Base-by-base conservation (phyloP, 1,140 invertebrate species). In the Pectinophora gossypiella region DNA sequence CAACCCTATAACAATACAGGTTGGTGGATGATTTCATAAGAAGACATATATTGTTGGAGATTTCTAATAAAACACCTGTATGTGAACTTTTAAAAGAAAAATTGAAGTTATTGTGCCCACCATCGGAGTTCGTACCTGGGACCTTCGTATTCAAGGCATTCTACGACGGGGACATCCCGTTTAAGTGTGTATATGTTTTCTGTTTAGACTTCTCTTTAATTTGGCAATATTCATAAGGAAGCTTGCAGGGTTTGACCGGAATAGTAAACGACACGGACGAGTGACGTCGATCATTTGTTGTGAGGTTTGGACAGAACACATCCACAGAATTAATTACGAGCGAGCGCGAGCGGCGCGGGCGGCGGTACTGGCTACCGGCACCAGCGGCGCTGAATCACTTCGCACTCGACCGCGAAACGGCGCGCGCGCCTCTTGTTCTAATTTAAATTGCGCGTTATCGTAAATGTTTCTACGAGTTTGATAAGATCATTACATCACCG, bases 401-500 rank as follows among this genome's bases (percentile, higher is more conserved):
- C 51, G 58, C 62, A 71, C 51, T 72, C 59, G 73, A 63, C 68
- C 70, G 68, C 65, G 61, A 72, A 61, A 61, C 54, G 61, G 76
- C 69, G 72, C 74, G 77, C 76, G 74, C 79, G 82, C 79, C 60
- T 65, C 61, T 64, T 61, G 61, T 68, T 71, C 65, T 55, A 75
- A 71, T 69, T 67, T 51, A 68, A 70, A 58, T 65, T 60, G 58
- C 54, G 54, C 72, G 68, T 70, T 85, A 84, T 81, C 78, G 64
- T 55, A 51, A 67, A 61, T 70, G 64, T 69, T 80, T 70, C 69
- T 73, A 68, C 69, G 61, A 71, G 63, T 70, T 65, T 83, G 83
- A 84, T 86, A 86, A 84, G 70, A 80, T 82, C 72, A 68, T 86
- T 83, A 86, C 78, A 84, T 84, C 80, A 84, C 64, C 63, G 45